These are phyloP conservation scores for Zapornia atra DNA, from an alignment of 2,113 vertebrate species.

Conservation along the genomic window DNA sequence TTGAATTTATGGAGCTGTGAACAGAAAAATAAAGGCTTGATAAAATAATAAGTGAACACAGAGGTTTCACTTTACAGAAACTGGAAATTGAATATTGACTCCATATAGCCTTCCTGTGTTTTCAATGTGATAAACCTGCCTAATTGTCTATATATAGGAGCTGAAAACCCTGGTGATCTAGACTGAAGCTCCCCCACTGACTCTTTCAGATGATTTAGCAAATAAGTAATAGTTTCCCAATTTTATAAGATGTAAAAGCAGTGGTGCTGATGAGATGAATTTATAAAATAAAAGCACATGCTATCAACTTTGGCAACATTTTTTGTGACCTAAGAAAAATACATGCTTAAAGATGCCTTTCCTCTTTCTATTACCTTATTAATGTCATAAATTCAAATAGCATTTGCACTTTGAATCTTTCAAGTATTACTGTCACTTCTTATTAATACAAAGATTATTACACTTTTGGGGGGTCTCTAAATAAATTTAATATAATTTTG, in stretches of 20 bases:
- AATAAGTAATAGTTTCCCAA: not conserved
- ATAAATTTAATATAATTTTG: not conserved
- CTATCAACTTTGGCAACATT: not conserved
- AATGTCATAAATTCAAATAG: not conserved
- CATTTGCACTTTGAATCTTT: not conserved
- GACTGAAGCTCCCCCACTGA: not conserved
- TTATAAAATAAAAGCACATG: not conserved
- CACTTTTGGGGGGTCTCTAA: not conserved
- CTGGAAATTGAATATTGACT: not conserved
- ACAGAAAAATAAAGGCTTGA: constrained; percentile 17
- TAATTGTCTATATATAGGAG: not conserved
- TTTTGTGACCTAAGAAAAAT: not conserved
- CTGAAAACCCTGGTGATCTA: not conserved
- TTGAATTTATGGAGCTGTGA: constrained; percentile 36
- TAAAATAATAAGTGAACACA: not conserved
- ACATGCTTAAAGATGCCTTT: not conserved
- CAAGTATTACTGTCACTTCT: not conserved
- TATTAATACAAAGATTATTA: not conserved
- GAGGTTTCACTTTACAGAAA: not conserved
- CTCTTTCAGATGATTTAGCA: not conserved
- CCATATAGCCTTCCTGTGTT: not conserved
- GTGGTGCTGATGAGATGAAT: not conserved
- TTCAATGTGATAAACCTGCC: not conserved
- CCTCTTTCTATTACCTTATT: not conserved
- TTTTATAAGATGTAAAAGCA: not conserved